phyloP scores from a whole-genome alignment of 1,140 invertebrate species.

The Chelonus insularis region DNA sequence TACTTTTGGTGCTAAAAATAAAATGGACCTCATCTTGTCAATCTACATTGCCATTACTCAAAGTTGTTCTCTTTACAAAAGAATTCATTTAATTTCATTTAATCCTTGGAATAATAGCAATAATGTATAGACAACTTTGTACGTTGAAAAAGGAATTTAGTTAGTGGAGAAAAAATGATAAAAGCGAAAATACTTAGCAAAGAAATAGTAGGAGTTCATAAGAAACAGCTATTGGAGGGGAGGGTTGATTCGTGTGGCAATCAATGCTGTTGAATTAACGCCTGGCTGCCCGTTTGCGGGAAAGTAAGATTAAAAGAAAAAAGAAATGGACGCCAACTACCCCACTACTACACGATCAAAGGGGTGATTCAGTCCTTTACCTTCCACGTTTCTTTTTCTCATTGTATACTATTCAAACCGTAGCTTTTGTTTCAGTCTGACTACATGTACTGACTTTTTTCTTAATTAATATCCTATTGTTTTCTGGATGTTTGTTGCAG shows the following conservation, averaged over 20 bases:
- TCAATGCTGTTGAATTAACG: slow-evolving; percentile 62
- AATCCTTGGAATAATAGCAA: no score
- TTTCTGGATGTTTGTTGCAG: slow-evolving; percentile 6
- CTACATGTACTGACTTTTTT: neutral
- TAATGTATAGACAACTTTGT: no score
- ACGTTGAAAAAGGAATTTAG: neutral
- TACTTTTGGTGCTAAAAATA: no score
- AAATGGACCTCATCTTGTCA: no score
- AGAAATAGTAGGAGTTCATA: slow-evolving; percentile 19
- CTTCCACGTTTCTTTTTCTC: slow-evolving; percentile 1
- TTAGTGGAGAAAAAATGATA: neutral
- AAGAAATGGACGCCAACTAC: slow-evolving; percentile 56
- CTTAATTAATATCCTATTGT: neutral
- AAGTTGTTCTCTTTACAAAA: no score
- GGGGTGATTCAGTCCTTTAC: slow-evolving; percentile 8
- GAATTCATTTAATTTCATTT: no score
- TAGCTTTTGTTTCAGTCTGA: neutral
- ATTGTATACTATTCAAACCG: neutral
- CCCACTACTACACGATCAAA: slow-evolving; percentile 34
- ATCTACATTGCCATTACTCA: no score
- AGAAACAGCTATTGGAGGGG: slow-evolving; percentile 10
- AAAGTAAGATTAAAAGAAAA: slow-evolving; percentile 61
- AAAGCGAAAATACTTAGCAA: slow-evolving; percentile 26
- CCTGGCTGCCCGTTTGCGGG: slow-evolving; percentile 59
- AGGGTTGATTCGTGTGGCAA: slow-evolving; percentile 54